phyloP scores from a whole-genome alignment of 2,888 invertebrate species.

The Ochlodes sylvanus region DNA sequence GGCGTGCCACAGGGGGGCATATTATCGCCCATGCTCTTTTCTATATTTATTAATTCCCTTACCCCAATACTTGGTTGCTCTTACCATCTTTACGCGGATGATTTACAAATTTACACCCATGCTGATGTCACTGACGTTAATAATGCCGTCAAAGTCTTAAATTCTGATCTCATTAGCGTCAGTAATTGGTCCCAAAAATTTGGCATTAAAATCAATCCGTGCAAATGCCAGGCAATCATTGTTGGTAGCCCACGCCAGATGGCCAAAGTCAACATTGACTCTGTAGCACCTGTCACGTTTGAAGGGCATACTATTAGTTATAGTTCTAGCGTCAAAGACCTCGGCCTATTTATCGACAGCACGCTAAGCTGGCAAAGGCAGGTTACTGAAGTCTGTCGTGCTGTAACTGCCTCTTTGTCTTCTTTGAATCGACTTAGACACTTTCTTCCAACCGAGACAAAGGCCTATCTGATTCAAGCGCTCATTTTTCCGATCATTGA shows the following conservation, averaged over 20 bases:
- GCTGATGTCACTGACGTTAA: not conserved
- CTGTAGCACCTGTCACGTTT: not conserved
- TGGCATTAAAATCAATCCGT: not conserved
- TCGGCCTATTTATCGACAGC: too few species aligned
- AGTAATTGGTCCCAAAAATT: too few species aligned
- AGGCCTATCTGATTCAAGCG: not conserved
- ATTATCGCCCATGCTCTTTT: not conserved
- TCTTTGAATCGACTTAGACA: too few species aligned
- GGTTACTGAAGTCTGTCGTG: too few species aligned
- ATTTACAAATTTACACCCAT: not conserved
- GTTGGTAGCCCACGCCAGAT: not conserved
- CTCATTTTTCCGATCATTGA: not conserved
- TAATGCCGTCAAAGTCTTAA: not conserved
- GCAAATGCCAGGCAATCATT: not conserved
- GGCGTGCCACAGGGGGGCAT: constrained; percentile 12
- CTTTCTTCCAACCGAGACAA: not conserved
- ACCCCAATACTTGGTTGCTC: not conserved
- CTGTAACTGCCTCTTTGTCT: too few species aligned
- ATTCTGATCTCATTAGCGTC: not conserved
- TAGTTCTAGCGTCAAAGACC: not conserved
- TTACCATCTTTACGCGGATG: not conserved
- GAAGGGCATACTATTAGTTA: not conserved
- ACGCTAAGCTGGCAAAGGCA: too few species aligned
- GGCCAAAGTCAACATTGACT: not conserved
- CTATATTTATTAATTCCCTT: not conserved